Percentiles rank a stretch among this genome's conserved stretches.
Conservation (phyloP, 2,888 invertebrate genomes). For the Odontocolon sp. region DNA sequence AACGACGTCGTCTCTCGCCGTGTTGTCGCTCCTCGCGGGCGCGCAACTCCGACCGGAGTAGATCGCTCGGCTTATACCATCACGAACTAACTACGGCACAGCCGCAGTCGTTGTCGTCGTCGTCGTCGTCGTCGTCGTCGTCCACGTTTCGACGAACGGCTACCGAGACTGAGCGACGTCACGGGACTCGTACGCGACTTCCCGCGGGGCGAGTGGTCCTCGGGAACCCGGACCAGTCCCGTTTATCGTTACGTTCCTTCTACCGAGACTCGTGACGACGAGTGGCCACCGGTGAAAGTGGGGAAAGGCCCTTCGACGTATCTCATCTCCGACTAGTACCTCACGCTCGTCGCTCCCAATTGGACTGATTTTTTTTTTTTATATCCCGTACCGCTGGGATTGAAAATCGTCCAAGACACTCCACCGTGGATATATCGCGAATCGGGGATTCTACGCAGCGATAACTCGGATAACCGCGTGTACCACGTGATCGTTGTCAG, state of each 20-base stretch:
- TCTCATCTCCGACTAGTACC: neutral
- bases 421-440: too few relatives aligned
- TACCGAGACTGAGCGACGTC: conserved; percentile 42
- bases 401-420: too few relatives aligned
- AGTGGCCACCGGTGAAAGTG: conserved; percentile 54
- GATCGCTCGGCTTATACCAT: neutral
- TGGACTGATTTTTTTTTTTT: too few relatives aligned
- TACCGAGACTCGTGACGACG: too few relatives aligned
- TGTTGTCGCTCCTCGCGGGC: conserved; percentile 27
- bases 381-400: too few relatives aligned
- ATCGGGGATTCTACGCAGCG: too few relatives aligned
- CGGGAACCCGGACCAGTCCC: conserved; percentile 27
- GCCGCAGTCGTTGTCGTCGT: neutral
- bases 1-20: conserved; percentile 21
- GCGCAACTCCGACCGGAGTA: neutral
- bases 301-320: neutral
- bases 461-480: conserved; percentile 38
- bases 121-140: conserved; percentile 30
- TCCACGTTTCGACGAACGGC: conserved; percentile 27
- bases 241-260: conserved; percentile 1
- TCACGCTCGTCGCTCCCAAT: too few relatives aligned
- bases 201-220: conserved; percentile 59
- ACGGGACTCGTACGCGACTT: conserved; percentile 31
- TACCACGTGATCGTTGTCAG: conserved; percentile 75
- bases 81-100: too few relatives aligned